A percentile compares a stretch with the other conserved stretches of the same genome.
Conservation (phyloP, 2,888 invertebrate species). For the Eristalis tenax region DNA sequence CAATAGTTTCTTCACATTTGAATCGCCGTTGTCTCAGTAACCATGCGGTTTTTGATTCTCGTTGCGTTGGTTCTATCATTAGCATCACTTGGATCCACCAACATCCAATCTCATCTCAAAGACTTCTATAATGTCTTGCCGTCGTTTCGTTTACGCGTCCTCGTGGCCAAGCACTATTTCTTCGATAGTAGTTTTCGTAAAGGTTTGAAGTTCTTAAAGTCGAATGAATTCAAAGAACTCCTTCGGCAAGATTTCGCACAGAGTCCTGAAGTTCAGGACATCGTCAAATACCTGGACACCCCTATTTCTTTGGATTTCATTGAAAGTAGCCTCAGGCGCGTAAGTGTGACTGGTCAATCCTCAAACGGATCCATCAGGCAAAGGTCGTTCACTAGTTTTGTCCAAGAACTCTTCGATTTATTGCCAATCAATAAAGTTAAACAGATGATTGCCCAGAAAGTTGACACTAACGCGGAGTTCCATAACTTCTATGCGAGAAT, state of each 20-base stretch:
- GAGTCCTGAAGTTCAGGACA: slow-evolving; percentile 4
- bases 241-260: background rate
- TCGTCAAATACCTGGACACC: background rate
- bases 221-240: background rate
- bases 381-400: slow-evolving; percentile 15
- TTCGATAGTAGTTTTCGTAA: background rate
- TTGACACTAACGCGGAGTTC: background rate
- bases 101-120: background rate
- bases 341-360: background rate
- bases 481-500: background rate
- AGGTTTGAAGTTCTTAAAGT: background rate
- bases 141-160: background rate
- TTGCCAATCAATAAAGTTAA: background rate
- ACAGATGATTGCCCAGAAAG: background rate
- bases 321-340: background rate
- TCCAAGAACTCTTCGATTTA: background rate
- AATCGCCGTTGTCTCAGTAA: background rate
- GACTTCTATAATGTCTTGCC: slow-evolving; percentile 13
- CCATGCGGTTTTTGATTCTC: background rate
- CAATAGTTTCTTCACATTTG: background rate
- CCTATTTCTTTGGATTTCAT: background rate
- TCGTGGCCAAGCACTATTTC: slow-evolving; percentile 5
- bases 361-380: background rate
- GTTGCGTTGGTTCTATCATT: background rate
- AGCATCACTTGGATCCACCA: background rate